Evolutionary conservation across 2,113 vertebrate genomes (phyloP), one percentile per base, ranked within the genome.

Genomic region (Pseudopodoces humilis): DNA sequence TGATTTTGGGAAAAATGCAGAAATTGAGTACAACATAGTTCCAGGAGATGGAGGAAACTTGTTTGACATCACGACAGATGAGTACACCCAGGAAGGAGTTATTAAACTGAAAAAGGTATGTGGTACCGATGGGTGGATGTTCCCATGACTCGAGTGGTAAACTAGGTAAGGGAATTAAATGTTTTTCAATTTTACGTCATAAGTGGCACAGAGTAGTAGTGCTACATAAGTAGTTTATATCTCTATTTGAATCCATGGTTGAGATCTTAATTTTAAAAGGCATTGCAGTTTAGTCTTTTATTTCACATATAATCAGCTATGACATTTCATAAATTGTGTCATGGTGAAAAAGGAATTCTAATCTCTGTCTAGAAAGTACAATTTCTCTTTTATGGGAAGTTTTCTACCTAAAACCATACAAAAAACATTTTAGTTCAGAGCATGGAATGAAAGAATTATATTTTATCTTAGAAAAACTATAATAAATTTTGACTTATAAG

Each of bases 1-100:
- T 77, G 99, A 99, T 97, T 98, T 98, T 81, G 99, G 99, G 74
- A 98, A 97, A 87, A 99, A 99, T 72, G 99, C 99, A 5, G 98
- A 99, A 96, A 99, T 99, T 43, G 99, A 99, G 82, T 99, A 99
- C 95, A 99, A 97, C 90, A 99, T 99, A 39, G 99, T 99, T 79
- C 99, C 99, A 47, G 99, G 99, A 39, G 99, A 99, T 72, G 99
- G 99, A 43, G 99, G 99, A 24, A 98, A 98, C 94, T 98, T 99
- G 94, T 99, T 99, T 98, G 99, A 99, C 84, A 99, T 99, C 78
- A 94, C 98, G 49, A 99, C 99, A 94, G 99, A 99, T 80, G 98
- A 99, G 64, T 98, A 99, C 58, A 99, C 99, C 81, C 99, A 99
- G 83, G 99, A 99, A 96, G 99, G 99, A 58, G 97, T 99, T 85